phyloP scores from a whole-genome alignment of 2,797 vertebrate genomes.

The Tragopan temminckii region DNA sequence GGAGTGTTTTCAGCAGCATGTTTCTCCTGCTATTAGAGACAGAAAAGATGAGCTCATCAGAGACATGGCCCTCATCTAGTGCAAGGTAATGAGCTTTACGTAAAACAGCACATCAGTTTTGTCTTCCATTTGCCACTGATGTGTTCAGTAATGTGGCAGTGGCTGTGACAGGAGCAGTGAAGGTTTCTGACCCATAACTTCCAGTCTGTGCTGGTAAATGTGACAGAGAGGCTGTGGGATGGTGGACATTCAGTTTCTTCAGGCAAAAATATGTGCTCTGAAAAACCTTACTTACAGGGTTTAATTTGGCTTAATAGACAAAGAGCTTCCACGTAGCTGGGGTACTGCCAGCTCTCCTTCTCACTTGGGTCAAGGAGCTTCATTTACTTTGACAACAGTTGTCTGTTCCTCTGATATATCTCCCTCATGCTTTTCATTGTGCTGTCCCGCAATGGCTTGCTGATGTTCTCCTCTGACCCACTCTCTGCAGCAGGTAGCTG shows the following conservation, averaged over 20 bases:
- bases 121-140: not conserved
- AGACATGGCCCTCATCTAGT: not conserved
- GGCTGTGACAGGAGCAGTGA: conserved; percentile 7
- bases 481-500: not conserved
- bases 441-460: not conserved
- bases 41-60: conserved; percentile 9
- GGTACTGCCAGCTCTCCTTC: not conserved
- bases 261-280: not conserved
- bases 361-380: not conserved
- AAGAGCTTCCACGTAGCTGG: not conserved
- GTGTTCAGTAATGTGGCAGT: not conserved
- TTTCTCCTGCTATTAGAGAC: conserved; percentile 38
- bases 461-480: not conserved
- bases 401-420: not conserved
- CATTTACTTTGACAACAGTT: not conserved
- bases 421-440: not conserved
- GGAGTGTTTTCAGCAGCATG: conserved; percentile 3
- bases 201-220: not conserved
- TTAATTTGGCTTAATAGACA: not conserved
- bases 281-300: not conserved
- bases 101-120: conserved; percentile 1
- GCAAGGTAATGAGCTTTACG: not conserved
- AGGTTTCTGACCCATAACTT: conserved; percentile 14
- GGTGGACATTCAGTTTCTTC: not conserved
- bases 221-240: not conserved